Evolutionary conservation across 2,113 vertebrate species (phyloP).

Genomic region (Bufo gargarizans): DNA sequence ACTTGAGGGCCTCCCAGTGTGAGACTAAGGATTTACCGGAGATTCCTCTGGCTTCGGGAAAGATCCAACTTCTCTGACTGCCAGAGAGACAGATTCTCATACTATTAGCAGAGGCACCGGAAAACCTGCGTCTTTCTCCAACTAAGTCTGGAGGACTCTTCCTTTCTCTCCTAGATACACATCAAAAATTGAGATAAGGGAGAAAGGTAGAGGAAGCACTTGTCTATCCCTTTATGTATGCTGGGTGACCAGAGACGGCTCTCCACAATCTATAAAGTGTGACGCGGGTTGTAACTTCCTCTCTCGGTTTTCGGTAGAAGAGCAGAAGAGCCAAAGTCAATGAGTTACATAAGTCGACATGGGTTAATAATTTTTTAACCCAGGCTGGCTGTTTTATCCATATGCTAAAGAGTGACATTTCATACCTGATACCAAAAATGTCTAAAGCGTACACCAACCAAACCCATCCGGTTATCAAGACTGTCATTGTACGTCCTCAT

Average conservation of each 20-base stretch:
- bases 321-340: not conserved
- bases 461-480: not conserved
- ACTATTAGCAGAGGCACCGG: not conserved
- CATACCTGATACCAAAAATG: not conserved
- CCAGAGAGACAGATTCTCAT: not conserved
- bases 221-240: no score
- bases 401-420: not conserved
- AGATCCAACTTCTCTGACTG: not conserved
- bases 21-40: conserved; percentile 8
- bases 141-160: not conserved
- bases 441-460: not conserved
- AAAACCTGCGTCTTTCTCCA: not conserved
- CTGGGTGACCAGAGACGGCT: no score
- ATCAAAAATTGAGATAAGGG: not conserved
- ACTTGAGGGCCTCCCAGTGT: not conserved
- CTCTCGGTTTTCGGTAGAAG: not conserved
- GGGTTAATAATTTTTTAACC: not conserved
- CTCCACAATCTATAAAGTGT: no score
- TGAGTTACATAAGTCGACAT: not conserved
- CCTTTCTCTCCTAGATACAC: not conserved
- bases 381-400: not conserved
- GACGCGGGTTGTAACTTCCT: not conserved
- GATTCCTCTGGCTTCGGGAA: not conserved
- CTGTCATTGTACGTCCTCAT: not conserved
- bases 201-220: no score